phyloP scores from a whole-genome alignment of 2,797 vertebrate species.

The Avahi laniger region DNA sequence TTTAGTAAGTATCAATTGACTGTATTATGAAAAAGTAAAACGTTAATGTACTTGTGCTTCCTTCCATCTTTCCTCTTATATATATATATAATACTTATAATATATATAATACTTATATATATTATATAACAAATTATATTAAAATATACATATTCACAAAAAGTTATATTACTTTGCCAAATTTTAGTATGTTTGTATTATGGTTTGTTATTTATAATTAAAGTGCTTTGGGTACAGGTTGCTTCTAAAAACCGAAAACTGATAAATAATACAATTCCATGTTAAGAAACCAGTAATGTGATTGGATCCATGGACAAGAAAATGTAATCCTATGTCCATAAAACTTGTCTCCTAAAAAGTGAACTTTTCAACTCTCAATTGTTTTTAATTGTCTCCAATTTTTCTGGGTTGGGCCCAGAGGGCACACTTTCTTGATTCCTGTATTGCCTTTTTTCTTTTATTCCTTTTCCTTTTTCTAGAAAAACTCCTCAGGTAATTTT shows the following conservation, averaged over 20 bases:
- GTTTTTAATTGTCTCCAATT: not conserved
- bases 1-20: not conserved
- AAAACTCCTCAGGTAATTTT: not conserved
- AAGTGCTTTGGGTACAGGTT: not conserved
- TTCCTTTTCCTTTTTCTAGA: conserved; percentile 20
- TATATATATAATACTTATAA: no score
- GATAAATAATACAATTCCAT: not conserved
- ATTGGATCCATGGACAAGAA: not conserved
- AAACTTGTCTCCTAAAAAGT: not conserved
- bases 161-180: conserved; percentile 15
- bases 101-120: no score
- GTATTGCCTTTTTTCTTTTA: not conserved
- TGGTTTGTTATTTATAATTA: not conserved
- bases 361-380: not conserved
- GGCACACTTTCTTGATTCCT: not conserved
- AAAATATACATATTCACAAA: not conserved
- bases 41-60: not conserved
- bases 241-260: not conserved
- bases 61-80: not conserved
- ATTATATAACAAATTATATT: not conserved
- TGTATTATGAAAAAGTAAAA: conserved; percentile 21
- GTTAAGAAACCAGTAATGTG: not conserved
- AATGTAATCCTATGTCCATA: not conserved
- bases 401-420: not conserved
- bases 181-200: not conserved